These are phyloP conservation scores for Globodera rostochiensis DNA, from an alignment of 1,140 invertebrate genomes.

Conservation along the genomic window DNA sequence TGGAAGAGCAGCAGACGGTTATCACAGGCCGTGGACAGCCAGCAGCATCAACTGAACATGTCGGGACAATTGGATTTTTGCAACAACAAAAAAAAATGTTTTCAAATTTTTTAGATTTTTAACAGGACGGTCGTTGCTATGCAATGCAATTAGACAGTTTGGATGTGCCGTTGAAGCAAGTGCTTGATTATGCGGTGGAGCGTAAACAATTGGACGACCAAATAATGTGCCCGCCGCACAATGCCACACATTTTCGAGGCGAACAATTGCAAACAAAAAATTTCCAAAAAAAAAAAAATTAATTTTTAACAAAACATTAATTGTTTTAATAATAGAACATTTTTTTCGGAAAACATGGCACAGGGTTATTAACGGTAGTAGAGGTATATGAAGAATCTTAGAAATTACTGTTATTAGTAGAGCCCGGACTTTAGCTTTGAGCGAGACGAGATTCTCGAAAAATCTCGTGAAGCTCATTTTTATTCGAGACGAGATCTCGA, in stretches of 20 bases:
- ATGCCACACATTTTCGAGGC: background rate
- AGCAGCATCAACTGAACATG: background rate
- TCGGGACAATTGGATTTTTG: background rate
- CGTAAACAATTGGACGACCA: constrained; percentile 6
- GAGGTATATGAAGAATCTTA: too few relatives aligned
- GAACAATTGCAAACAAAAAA: background rate
- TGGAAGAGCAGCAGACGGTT: background rate
- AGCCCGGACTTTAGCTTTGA: too few relatives aligned
- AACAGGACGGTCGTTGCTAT: constrained; percentile 24
- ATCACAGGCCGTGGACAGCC: background rate
- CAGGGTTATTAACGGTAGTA: too few relatives aligned
- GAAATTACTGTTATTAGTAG: too few relatives aligned
- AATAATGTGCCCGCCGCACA: background rate
- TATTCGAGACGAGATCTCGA: too few relatives aligned
- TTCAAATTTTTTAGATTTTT: constrained; percentile 6
- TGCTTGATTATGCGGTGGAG: constrained; percentile 21
- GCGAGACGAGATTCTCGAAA: too few relatives aligned
- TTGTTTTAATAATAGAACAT: background rate
- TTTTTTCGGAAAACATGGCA: too few relatives aligned
- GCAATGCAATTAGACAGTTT: constrained; percentile 3
- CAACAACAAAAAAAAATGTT: background rate
- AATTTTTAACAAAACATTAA: background rate
- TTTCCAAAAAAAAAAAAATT: background rate
- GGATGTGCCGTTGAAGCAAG: constrained; percentile 14
- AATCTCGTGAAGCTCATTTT: too few relatives aligned